Evolutionary conservation across 23 tunicate genomes (phyloP).

Genomic region (Clavelina lepadiformis): DNA sequence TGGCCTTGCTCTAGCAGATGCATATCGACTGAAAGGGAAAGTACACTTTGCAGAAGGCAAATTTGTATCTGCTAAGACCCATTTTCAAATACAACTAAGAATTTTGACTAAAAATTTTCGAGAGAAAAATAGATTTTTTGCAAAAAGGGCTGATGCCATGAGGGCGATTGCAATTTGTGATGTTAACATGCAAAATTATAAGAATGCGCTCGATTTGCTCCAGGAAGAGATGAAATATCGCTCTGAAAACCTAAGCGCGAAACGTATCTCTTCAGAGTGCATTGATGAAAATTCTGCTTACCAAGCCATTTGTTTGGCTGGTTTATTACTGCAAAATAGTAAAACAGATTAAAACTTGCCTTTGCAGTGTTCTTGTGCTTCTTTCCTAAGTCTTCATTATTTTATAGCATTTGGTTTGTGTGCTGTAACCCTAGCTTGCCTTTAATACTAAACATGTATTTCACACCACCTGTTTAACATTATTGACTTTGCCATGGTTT

Average conservation of each 20-base stretch:
- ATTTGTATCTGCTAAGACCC: not conserved
- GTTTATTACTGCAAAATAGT: too few species aligned
- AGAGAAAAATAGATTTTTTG: not conserved
- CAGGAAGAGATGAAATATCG: not conserved
- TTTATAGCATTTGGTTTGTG: too few species aligned
- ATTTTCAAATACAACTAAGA: not conserved
- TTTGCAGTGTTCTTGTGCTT: too few species aligned
- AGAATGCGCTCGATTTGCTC: not conserved
- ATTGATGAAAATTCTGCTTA: not conserved
- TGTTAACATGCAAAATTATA: not conserved
- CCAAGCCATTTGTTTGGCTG: not conserved
- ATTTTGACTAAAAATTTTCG: not conserved
- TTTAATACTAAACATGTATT: too few species aligned
- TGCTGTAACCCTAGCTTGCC: too few species aligned
- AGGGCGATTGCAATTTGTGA: not conserved
- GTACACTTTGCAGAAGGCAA: not conserved
- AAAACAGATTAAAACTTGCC: too few species aligned
- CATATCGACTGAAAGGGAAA: not conserved
- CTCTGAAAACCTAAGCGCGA: not conserved
- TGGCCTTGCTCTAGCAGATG: not conserved
- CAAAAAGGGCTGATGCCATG: not conserved
- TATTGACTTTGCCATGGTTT: too few species aligned
- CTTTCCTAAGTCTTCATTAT: too few species aligned
- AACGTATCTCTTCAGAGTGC: not conserved
- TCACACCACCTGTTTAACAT: too few species aligned